A percentile compares a stretch with the other conserved stretches of the same genome.
Conservation (phyloP, 2,113 vertebrate species). For the Struthidea cinerea region DNA sequence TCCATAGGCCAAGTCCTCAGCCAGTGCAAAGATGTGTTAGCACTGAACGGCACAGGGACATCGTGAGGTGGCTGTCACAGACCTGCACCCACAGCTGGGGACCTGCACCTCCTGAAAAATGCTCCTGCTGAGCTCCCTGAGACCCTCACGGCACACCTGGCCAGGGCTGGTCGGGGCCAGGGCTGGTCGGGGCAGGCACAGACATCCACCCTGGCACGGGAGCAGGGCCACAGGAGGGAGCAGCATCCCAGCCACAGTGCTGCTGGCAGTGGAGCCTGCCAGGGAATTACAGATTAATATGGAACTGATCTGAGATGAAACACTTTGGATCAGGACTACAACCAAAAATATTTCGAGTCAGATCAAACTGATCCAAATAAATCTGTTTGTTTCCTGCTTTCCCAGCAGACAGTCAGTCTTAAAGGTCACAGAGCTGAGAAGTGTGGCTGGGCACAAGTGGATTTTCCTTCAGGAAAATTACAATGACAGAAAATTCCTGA, state of each 20-base stretch:
- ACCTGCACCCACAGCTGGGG: too few species aligned
- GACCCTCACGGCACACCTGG: background rate
- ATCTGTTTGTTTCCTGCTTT: constrained; percentile 60
- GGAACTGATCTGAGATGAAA: constrained; percentile 54
- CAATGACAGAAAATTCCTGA: constrained; percentile 4
- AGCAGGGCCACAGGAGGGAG: background rate
- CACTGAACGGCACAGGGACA: background rate
- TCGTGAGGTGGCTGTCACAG: background rate
- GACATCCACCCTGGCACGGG: background rate
- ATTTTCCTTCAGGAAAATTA: constrained; percentile 38
- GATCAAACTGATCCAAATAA: constrained; percentile 49
- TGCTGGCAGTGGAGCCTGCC: background rate
- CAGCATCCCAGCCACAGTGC: background rate
- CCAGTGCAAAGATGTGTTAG: background rate
- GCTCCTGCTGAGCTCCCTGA: background rate
- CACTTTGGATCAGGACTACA: constrained; percentile 21
- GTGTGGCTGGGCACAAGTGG: background rate
- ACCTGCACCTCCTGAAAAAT: background rate
- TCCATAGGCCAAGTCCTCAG: background rate
- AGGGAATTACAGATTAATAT: constrained; percentile 41
- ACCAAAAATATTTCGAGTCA: constrained; percentile 12
- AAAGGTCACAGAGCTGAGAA: constrained; percentile 50
- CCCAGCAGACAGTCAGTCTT: constrained; percentile 39
- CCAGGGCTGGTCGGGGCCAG: fast-evolving
- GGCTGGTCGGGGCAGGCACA: background rate